Evolutionary conservation across 2,888 invertebrate species (phyloP).

Genomic region (Tipula helvola): DNA sequence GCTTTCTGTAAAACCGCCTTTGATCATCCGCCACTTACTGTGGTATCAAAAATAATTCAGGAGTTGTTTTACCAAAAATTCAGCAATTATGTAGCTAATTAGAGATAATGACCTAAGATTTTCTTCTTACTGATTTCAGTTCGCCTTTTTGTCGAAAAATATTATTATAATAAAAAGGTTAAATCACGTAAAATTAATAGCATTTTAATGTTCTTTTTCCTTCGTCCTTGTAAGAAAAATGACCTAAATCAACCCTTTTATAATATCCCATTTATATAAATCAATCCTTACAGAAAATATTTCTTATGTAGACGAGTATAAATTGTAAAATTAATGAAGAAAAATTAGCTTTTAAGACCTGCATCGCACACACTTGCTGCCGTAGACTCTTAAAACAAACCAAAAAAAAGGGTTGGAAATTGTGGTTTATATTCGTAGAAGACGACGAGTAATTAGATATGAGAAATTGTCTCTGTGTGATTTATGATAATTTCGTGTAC

Average conservation of each 20-base stretch:
- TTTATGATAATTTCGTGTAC: not conserved
- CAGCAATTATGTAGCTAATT: too few species aligned
- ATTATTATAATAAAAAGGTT: not conserved
- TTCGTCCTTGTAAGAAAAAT: not conserved
- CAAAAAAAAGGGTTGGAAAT: not conserved
- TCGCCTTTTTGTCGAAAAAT: too few species aligned
- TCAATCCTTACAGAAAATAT: not conserved
- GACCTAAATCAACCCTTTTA: not conserved
- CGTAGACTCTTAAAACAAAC: not conserved
- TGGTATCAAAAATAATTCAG: too few species aligned
- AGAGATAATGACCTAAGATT: too few species aligned
- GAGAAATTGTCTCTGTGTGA: not conserved
- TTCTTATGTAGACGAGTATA: not conserved
- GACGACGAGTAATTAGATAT: not conserved
- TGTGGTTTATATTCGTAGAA: not conserved
- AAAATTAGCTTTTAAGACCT: not conserved
- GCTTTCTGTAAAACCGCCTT: too few species aligned
- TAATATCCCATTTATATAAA: not conserved
- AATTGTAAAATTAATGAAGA: not conserved
- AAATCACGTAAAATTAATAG: constrained; percentile 4
- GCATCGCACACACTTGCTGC: not conserved
- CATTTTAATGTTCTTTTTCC: not conserved
- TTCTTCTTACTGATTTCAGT: too few species aligned
- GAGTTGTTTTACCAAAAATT: too few species aligned
- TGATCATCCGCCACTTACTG: too few species aligned